Evolutionary conservation across 2,888 invertebrate genomes (phyloP).

Genomic region (Anagyrus pseudococci): DNA sequence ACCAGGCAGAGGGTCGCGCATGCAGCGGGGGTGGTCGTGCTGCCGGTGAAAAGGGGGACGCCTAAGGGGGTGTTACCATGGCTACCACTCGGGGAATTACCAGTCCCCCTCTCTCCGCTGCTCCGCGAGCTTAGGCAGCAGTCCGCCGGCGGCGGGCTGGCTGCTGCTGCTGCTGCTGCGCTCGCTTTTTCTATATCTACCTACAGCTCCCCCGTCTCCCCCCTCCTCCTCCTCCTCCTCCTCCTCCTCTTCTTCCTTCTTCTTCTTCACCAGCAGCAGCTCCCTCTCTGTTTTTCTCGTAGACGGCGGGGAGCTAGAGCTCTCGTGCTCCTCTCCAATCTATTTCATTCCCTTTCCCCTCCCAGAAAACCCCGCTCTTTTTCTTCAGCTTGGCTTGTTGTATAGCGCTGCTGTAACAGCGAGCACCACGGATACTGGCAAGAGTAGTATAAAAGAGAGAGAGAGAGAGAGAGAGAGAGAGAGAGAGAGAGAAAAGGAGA

Average conservation of each 20-base stretch:
- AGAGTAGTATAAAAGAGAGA: neutral
- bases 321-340: too few species aligned
- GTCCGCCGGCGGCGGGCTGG: too few species aligned
- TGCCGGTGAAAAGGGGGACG: conserved; percentile 48
- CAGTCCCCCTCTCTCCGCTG: conserved; percentile 3
- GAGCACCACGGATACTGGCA: too few species aligned
- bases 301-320: neutral
- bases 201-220: neutral
- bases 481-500: too few species aligned
- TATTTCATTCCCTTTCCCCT: too few species aligned
- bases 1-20: conserved; percentile 10
- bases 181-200: neutral
- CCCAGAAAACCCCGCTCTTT: too few species aligned
- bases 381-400: too few species aligned
- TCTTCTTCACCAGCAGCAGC: too few species aligned
- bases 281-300: neutral
- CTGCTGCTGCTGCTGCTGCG: too few species aligned
- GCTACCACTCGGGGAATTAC: conserved; percentile 42
- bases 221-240: neutral
- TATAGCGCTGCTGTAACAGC: too few species aligned
- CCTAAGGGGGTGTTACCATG: conserved; percentile 58
- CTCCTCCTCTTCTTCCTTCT: too few species aligned
- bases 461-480: conserved; percentile 23
- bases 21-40: conserved; percentile 44
- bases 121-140: too few species aligned